Percentiles rank a stretch among this genome's conserved stretches.
Conservation (phyloP, 2,113 vertebrate genomes). For the Anser brachyrhynchus region DNA sequence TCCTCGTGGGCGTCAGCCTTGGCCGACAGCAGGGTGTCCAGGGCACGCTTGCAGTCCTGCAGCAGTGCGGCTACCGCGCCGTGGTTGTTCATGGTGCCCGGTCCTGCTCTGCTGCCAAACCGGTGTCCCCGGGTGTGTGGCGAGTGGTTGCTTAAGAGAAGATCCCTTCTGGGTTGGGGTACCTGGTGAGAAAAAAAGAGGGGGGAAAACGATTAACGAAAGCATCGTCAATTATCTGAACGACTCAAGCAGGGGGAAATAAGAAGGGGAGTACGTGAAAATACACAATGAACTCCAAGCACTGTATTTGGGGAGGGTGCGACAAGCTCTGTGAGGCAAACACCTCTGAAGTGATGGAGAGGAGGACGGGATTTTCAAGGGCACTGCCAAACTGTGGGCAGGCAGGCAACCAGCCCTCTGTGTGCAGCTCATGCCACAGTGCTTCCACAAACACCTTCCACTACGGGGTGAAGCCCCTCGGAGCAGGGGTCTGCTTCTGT, state of each 20-base stretch:
- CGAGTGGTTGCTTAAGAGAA: slow-evolving; percentile 77
- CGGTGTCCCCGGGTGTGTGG: slow-evolving; percentile 61
- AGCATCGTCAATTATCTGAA: slow-evolving; percentile 79
- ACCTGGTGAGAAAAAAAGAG: slow-evolving; percentile 81
- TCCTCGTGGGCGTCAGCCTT: slow-evolving; percentile 29
- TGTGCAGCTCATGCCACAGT: no score
- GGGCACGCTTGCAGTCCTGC: slow-evolving; percentile 78
- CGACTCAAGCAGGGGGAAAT: slow-evolving; percentile 78
- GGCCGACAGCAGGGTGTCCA: slow-evolving; percentile 43
- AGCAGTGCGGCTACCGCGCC: slow-evolving; percentile 71
- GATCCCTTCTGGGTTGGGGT: slow-evolving; percentile 74
- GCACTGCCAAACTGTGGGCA: not conserved
- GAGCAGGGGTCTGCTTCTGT: not conserved
- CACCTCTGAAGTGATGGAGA: slow-evolving; percentile 4
- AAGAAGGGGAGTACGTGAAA: slow-evolving; percentile 75
- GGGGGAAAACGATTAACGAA: slow-evolving; percentile 80
- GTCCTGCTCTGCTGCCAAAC: slow-evolving; percentile 52
- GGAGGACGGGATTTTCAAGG: not conserved
- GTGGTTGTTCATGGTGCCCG: slow-evolving; percentile 81
- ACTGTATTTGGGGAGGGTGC: slow-evolving; percentile 70
- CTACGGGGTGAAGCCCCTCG: not conserved
- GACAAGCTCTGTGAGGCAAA: not conserved
- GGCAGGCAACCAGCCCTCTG: not conserved
- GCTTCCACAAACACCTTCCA: not conserved
- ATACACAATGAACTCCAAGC: slow-evolving; percentile 67